A percentile compares a stretch with the other conserved stretches of the same genome.
phyloP scores from a whole-genome alignment of 2,888 invertebrate genomes.

The Pediacus dermestoides region DNA sequence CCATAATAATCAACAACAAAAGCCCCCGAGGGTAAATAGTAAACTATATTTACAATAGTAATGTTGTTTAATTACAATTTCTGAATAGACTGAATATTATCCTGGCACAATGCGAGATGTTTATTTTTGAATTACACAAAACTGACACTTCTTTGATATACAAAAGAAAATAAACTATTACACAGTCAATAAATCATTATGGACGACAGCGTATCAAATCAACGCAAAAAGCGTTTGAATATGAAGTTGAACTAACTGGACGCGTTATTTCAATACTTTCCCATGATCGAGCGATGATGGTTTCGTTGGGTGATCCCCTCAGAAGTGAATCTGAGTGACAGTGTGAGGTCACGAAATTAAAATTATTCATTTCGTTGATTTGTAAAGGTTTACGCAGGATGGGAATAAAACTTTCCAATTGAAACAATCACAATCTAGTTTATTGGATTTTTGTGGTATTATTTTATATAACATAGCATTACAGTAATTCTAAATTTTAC shows the following conservation, averaged over 20 bases:
- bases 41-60: too few relatives aligned
- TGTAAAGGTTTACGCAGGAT: too few relatives aligned
- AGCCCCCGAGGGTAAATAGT: too few relatives aligned
- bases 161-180: conserved; percentile 46
- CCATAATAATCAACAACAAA: too few relatives aligned
- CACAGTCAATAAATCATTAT: conserved; percentile 45
- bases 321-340: too few relatives aligned
- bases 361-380: too few relatives aligned
- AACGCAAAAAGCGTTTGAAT: conserved; percentile 35
- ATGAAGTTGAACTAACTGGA: conserved; percentile 24
- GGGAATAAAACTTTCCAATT: conserved; percentile 12
- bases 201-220: conserved; percentile 45
- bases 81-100: conserved; percentile 24
- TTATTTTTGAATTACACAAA: conserved; percentile 47
- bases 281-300: conserved; percentile 28
- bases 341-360: too few relatives aligned
- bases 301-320: too few relatives aligned
- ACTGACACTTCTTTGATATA: conserved; percentile 39
- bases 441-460: conserved; percentile 37
- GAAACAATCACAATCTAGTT: conserved; percentile 43
- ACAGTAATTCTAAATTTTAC: conserved; percentile 37
- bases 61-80: conserved; percentile 28
- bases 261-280: conserved; percentile 34
- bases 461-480: conserved; percentile 44
- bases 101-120: conserved; percentile 38